Percentiles rank a stretch among this genome's conserved stretches.
Conservation (phyloP, 2,113 vertebrate genomes). For the Upupa epops region DNA sequence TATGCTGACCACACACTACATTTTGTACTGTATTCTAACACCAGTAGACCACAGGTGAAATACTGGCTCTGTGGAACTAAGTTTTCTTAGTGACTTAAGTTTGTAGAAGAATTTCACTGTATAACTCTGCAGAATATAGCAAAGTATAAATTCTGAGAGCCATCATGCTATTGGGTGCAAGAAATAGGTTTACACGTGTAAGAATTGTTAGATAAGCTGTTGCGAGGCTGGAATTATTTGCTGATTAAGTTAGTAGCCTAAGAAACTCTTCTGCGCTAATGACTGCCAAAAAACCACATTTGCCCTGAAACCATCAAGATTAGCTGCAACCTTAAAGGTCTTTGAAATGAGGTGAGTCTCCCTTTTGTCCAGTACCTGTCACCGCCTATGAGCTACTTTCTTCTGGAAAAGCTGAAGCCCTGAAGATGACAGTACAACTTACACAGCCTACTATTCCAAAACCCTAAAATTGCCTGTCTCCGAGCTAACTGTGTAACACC, state of each 20-base stretch:
- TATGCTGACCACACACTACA: accelerated
- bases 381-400: neutral
- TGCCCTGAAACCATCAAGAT: constrained; percentile 49
- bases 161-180: neutral
- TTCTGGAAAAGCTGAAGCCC: neutral
- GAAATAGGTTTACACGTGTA: neutral
- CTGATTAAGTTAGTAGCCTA: constrained; percentile 6
- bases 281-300: constrained; percentile 38
- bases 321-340: constrained; percentile 8
- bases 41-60: neutral
- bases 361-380: constrained; percentile 3
- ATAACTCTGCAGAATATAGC: accelerated
- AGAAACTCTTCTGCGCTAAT: neutral
- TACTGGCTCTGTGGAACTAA: neutral
- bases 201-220: neutral
- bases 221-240: neutral
- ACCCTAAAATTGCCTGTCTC: neutral
- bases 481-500: neutral
- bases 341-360: neutral
- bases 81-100: neutral
- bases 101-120: neutral
- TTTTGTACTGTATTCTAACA: neutral
- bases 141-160: neutral
- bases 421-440: neutral
- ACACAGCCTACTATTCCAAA: neutral